Evolutionary conservation across 2,888 invertebrate genomes (phyloP).

Genomic region (Microchrysa polita): DNA sequence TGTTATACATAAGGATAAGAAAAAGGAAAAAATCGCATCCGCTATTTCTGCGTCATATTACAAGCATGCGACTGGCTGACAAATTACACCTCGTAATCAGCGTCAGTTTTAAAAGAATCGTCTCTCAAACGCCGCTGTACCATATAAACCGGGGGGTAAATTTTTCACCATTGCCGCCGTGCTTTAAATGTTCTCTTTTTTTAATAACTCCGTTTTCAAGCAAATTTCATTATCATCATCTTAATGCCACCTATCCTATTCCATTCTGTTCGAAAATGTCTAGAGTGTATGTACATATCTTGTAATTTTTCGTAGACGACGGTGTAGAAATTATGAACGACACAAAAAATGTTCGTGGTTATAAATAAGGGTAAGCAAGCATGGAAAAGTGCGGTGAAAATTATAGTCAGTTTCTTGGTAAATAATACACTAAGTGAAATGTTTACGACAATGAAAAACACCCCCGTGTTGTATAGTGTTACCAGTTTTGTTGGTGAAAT

Average conservation of each 20-base stretch:
- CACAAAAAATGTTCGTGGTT: constrained; percentile 9
- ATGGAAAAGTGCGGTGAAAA: constrained; percentile 5
- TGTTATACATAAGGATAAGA: not conserved
- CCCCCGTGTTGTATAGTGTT: constrained; percentile 44
- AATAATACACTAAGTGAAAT: constrained; percentile 54
- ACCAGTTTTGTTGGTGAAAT: constrained; percentile 8
- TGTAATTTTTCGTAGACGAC: constrained; percentile 32
- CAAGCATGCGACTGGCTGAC: constrained; percentile 46
- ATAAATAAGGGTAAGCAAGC: constrained; percentile 29
- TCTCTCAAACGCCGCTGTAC: not conserved
- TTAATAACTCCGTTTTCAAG: constrained; percentile 30
- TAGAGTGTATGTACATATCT: too few relatives aligned
- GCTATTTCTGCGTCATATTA: constrained; percentile 47
- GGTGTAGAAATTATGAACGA: constrained; percentile 6
- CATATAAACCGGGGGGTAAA: not conserved
- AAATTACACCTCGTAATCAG: constrained; percentile 48
- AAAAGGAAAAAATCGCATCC: constrained; percentile 41
- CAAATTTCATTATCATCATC: constrained; percentile 52
- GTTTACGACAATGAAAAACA: constrained; percentile 55
- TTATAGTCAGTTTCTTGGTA: constrained; percentile 17
- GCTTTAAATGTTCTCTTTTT: constrained; percentile 26
- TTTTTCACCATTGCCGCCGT: constrained; percentile 39
- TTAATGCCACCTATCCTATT: constrained; percentile 50
- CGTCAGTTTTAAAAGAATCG: constrained; percentile 26
- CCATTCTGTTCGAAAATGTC: constrained; percentile 15